phyloP scores from a whole-genome alignment of 2,797 vertebrate genomes.

The Lepilemur septentrionalis region DNA sequence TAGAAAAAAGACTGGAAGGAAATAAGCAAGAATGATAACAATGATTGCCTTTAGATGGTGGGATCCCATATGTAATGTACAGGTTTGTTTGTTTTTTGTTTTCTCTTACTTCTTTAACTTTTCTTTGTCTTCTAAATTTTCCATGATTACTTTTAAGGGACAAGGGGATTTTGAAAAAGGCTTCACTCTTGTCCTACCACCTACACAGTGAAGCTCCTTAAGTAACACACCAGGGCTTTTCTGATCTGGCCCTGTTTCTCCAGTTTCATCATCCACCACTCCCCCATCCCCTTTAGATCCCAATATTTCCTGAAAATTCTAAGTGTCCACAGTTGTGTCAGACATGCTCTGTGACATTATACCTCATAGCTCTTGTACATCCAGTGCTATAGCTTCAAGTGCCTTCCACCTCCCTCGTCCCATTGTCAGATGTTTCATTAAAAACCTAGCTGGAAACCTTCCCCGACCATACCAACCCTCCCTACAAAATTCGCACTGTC shows the following conservation, averaged over 20 bases:
- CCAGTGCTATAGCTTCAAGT: background rate
- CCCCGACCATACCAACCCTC: background rate
- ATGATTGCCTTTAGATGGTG: background rate
- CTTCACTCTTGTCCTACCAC: background rate
- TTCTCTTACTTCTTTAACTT: background rate
- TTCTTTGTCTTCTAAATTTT: conserved; percentile 11
- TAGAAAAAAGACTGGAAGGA: background rate
- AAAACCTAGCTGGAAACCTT: background rate
- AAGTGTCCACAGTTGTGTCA: background rate
- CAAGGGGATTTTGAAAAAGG: background rate
- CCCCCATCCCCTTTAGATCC: background rate
- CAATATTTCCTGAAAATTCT: background rate
- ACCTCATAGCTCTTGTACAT: background rate
- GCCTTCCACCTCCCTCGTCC: background rate
- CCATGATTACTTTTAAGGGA: background rate
- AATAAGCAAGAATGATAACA: background rate
- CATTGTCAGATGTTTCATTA: background rate
- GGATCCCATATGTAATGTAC: background rate
- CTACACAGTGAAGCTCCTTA: background rate
- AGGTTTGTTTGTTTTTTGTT: background rate
- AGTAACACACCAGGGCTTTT: background rate
- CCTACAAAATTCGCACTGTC: background rate
- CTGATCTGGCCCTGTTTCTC: background rate
- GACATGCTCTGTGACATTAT: background rate
- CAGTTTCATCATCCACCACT: background rate